Conservation (phyloP, 2,888 invertebrate species). For the Caenorhabditis uteleia region DNA sequence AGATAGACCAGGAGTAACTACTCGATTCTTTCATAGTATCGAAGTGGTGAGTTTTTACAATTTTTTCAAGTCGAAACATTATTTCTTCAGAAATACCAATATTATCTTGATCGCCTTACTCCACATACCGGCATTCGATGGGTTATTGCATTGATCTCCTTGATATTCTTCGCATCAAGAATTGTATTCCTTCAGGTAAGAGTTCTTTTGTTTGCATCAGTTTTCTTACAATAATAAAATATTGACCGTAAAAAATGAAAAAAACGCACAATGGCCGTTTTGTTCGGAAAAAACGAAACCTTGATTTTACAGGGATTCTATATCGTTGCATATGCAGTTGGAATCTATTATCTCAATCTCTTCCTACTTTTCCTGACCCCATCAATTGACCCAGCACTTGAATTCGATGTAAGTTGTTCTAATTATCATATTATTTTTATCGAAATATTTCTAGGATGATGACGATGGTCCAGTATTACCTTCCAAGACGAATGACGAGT, state of each 20-base stretch:
- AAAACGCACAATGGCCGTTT: too few relatives aligned
- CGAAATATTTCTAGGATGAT: constrained; percentile 39
- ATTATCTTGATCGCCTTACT: constrained; percentile 68
- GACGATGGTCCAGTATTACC: constrained; percentile 84
- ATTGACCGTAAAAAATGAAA: too few relatives aligned
- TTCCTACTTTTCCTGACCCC: constrained; percentile 99
- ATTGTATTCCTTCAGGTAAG: constrained; percentile 64
- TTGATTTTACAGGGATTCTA: constrained; percentile 86
- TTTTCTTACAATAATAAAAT: neutral
- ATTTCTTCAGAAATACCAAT: constrained; percentile 67
- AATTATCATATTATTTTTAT: neutral
- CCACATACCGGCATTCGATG: constrained; percentile 66
- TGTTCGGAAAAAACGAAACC: neutral
- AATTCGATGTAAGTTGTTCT: constrained; percentile 75
- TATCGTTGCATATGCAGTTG: constrained; percentile 96
- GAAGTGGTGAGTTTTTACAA: constrained; percentile 54
- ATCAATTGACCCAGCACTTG: constrained; percentile 94
- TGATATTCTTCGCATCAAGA: constrained; percentile 59
- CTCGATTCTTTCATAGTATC: constrained; percentile 58
- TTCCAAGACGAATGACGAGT: constrained; percentile 93
- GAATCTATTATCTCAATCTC: constrained; percentile 97
- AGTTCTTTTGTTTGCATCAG: neutral
- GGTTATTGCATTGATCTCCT: constrained; percentile 58
- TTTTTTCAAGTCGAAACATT: neutral
- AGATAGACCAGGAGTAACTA: constrained; percentile 61